phyloP scores from a whole-genome alignment of 1,140 invertebrate species.

The Oedothorax gibbosus region DNA sequence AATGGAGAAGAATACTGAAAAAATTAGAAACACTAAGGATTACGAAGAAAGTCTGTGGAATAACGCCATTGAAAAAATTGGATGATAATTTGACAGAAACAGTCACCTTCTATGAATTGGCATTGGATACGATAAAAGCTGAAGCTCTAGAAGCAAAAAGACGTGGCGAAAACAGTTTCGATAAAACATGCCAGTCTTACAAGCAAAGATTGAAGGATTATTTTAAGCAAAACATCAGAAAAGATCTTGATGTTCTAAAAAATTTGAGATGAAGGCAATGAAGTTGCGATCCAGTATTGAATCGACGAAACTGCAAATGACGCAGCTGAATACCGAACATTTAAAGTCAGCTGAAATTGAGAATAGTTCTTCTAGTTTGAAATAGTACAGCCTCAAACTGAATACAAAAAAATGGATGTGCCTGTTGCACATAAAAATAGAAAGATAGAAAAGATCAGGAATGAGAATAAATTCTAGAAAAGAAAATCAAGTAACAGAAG shows the following conservation, averaged over 20 bases:
- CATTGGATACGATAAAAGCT: neutral
- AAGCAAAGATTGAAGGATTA: neutral
- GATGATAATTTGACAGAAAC: neutral
- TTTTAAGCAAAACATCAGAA: conserved; percentile 8
- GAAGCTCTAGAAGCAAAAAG: conserved; percentile 10
- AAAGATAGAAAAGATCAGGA: conserved; percentile 6
- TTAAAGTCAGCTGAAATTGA: neutral
- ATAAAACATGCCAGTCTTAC: neutral
- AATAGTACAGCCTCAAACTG: neutral
- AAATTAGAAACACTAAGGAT: neutral
- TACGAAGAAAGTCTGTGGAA: conserved; percentile 4
- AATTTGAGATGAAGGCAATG: neutral
- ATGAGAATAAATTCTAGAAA: conserved; percentile 5
- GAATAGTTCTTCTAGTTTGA: neutral
- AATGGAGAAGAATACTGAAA: neutral
- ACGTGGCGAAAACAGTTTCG: neutral
- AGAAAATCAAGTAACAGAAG: neutral
- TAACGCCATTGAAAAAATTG: neutral
- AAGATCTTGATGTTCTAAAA: conserved; percentile 21
- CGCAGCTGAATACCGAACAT: neutral
- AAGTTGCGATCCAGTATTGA: neutral
- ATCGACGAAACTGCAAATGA: neutral
- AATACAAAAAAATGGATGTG: neutral
- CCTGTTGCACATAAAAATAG: neutral
- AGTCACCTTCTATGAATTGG: neutral